Evolutionary conservation across 2,113 vertebrate genomes (phyloP), one percentile per base, ranked within the genome.

Genomic region (Salvelinus fontinalis): DNA sequence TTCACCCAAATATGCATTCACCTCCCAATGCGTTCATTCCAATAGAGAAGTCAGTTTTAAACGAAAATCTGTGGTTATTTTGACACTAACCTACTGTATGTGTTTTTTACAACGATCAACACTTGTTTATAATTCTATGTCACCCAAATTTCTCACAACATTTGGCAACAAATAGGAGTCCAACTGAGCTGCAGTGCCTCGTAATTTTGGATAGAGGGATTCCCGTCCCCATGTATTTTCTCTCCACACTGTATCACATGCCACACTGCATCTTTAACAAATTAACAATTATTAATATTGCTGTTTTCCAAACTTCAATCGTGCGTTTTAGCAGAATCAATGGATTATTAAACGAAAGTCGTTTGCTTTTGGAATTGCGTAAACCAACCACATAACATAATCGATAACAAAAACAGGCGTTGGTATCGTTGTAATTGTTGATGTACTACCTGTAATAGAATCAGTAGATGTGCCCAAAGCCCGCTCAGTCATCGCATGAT

Each of bases 401-500:
- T 6, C 26, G 2, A 22, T 62, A 11, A 29, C 24, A 22, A 67
- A 29, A 16, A 8, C 65, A 67, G 12, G 14, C 12, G 16, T 18
- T 54, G 4, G 1, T 62, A 22, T 62, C n/a, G 5, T 22, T 62
- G 0, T 51, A 68, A 73, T 54, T 18, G 51, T 62, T 39, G 26
- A 14, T 79, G 77, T 59, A 27, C 90, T 94, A 94, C 94, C 94
- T 94, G 89, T 87, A 88, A 85, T 86, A 82, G 88, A 89, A 81
- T 89, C 78, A 62, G 86, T 89, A 72, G 86, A 87, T 87, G 86
- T 88, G 81, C 85, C 88, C 89, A 91, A 83, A 86, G 89, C 86
- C 87, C 92, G 78, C 87, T 82, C 89, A 89, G 88, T 94, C 93
- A 94, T 94, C 90, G 93, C 94, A 94, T 93, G 92, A 87, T 93